Evolutionary conservation across 2,888 invertebrate genomes (phyloP), one percentile per base, ranked within the genome.

Genomic region (Sialis lutaria): DNA sequence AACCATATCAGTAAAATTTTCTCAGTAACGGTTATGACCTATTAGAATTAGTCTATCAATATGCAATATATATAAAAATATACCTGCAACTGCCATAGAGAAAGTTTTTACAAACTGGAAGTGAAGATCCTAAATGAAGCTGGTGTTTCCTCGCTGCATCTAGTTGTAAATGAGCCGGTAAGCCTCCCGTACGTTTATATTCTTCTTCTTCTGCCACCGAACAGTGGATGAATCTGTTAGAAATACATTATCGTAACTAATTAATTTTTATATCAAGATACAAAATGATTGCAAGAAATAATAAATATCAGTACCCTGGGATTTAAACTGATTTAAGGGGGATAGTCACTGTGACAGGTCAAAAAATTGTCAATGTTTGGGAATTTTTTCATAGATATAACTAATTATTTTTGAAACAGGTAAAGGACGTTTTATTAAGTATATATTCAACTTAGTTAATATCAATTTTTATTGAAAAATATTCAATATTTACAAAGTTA

Each of bases 171-270:
- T 74, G 73, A 33, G 67, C 65, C 2, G 85, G 82, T 57, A 88
- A 67, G 58, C 81, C 77, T 1, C 85, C 85, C 8, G 78, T 80
- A 44, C 71, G 69, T 54, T 79, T 74, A 56, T 80, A 87, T 55
- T 78, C 81, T 50, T 79, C 77, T 55, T 84, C 85, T 59, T 86
- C 85, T 55, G 82, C 82, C 12, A 80, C 69, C 1, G 78, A 73
- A 57, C 85, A 84, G 62, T 88, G 87, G 40, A 85, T 70, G 60
- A 85, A 86, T 57, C 78, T 78, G 57, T 31, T 31, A 30, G 32
- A 42, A 41, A 6, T 22, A 22, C 22, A 22, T 22, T 22, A 22
- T 22, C 4, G 22, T 22, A 22, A 22, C 22, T 22, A 22, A 22
- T 22, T 22, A 35, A 35, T 35, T 35, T n/a, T 35, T 35, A 10